These are phyloP conservation scores for Oncorhynchus tshawytscha DNA, from an alignment of 2,113 vertebrate genomes.

Conservation along the genomic window DNA sequence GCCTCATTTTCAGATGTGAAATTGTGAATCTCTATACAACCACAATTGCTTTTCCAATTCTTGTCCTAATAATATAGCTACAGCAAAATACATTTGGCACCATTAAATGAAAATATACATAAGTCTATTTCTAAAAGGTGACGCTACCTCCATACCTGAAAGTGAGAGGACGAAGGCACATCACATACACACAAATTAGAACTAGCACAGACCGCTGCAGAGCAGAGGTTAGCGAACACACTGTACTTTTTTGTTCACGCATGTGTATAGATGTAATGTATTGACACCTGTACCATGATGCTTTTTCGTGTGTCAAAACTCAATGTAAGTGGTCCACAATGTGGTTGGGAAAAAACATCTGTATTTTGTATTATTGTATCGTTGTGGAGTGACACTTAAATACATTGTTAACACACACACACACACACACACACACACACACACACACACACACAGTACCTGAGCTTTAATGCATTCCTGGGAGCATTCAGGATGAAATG, in stretches of 20 bases:
- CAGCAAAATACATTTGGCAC: background rate
- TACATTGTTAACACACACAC: background rate
- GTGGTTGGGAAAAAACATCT: too few relatives aligned
- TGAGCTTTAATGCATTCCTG: conserved; percentile 97
- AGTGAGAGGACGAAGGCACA: background rate
- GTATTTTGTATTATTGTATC: too few relatives aligned
- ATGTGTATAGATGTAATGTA: too few relatives aligned
- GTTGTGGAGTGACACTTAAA: too few relatives aligned
- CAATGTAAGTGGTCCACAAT: too few relatives aligned
- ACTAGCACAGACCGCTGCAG: conserved; percentile 8
- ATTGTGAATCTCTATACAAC: background rate
- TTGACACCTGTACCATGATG: too few relatives aligned
- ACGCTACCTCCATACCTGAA: conserved; percentile 16
- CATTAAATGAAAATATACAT: conserved; percentile 36
- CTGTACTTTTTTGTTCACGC: too few relatives aligned
- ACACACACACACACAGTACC: conserved; percentile 75
- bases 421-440: background rate
- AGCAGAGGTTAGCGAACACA: background rate
- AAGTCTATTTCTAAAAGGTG: conserved; percentile 5
- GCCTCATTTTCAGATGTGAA: background rate
- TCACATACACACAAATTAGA: conserved; percentile 34
- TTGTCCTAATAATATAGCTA: background rate
- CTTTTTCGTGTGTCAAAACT: too few relatives aligned
- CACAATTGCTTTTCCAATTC: background rate
- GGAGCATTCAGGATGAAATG: conserved; percentile 86